Evolutionary conservation across 2,888 invertebrate species (phyloP).

Genomic region (Toxonevra muliebris): DNA sequence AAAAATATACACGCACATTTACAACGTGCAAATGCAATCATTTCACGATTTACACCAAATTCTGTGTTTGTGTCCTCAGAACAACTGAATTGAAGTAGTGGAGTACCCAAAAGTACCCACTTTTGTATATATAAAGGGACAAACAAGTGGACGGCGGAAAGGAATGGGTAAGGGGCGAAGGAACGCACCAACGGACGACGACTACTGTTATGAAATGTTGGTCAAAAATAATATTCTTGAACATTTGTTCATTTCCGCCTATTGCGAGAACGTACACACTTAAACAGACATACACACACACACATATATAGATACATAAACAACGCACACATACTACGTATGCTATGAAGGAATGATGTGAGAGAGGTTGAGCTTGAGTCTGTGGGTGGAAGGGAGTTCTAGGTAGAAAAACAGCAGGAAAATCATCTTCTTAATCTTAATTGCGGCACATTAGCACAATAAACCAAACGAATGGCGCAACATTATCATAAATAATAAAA

Average conservation of each 20-base stretch:
- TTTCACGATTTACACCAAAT: constrained; percentile 43
- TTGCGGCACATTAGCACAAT: constrained; percentile 64
- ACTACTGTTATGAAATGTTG: constrained; percentile 12
- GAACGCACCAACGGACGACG: no score
- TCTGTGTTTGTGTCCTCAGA: no score
- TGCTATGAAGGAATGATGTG: neutral
- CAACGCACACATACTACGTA: constrained; percentile 14
- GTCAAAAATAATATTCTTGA: constrained; percentile 22
- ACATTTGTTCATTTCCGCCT: constrained; percentile 31
- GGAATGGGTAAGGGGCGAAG: no score
- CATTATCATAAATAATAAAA: constrained; percentile 65
- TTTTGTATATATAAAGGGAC: no score
- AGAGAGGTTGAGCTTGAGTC: neutral
- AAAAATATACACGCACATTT: constrained; percentile 18
- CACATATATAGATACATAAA: neutral
- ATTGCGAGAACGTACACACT: neutral
- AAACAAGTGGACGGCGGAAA: neutral
- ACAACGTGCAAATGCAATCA: constrained; percentile 52
- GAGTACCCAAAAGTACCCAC: no score
- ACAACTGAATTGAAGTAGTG: no score
- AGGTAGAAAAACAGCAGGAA: constrained; percentile 41
- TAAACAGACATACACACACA: constrained; percentile 6
- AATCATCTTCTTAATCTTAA: constrained; percentile 63
- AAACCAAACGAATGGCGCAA: constrained; percentile 61
- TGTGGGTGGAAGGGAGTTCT: constrained; percentile 1